These are phyloP conservation scores for Microctonus aethiopoides DNA, from an alignment of 2,888 invertebrate species.

Conservation along the genomic window DNA sequence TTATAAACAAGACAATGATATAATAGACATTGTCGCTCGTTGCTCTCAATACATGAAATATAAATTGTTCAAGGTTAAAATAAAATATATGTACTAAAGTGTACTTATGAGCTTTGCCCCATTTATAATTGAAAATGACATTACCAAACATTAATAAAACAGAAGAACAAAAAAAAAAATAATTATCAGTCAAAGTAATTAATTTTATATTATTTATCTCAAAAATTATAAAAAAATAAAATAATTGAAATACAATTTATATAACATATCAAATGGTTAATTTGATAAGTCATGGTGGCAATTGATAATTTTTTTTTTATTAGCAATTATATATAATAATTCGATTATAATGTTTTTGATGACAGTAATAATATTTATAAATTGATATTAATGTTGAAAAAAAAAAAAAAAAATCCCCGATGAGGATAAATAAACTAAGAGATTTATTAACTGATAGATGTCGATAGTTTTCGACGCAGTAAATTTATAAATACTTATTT, in stretches of 20 bases:
- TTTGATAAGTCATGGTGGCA: too few relatives aligned
- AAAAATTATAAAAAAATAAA: not conserved
- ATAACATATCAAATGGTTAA: too few relatives aligned
- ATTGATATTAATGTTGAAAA: too few relatives aligned
- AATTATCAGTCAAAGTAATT: not conserved
- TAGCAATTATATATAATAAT: not conserved
- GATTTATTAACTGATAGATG: not conserved
- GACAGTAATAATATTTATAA: not conserved
- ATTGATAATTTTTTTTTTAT: too few relatives aligned
- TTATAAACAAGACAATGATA: not conserved
- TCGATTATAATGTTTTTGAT: not conserved
- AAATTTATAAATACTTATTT: not conserved
- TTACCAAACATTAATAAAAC: not conserved
- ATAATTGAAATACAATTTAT: too few relatives aligned
- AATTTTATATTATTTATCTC: not conserved
- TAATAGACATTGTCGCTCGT: not conserved
- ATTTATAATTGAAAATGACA: not conserved
- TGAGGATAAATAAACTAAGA: not conserved
- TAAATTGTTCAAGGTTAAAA: not conserved
- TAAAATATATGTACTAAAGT: not conserved
- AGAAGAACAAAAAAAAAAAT: not conserved
- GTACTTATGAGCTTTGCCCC: not conserved
- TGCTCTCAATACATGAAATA: not conserved
- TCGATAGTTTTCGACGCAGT: not conserved
- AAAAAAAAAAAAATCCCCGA: not conserved